A percentile compares a stretch with the other conserved stretches of the same genome.
Evolutionary conservation across 2,888 invertebrate species (phyloP).

Genomic region (Dasysyrphus tricinctus): DNA sequence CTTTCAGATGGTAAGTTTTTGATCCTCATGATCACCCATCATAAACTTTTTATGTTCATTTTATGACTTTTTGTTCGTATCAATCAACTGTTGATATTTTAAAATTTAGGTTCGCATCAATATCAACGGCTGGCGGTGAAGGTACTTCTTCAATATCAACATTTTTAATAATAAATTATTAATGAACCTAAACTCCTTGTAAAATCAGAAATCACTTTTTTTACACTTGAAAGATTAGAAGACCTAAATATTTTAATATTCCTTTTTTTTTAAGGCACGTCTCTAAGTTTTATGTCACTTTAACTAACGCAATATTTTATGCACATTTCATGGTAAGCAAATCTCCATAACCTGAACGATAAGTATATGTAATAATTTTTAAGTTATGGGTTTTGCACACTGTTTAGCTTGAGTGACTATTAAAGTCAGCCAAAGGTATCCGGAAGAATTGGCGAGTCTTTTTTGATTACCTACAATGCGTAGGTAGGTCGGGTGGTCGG

Average conservation of each 20-base stretch:
- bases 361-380: conserved; percentile 1
- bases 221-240: neutral
- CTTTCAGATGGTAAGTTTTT: neutral
- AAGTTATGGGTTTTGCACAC: conserved; percentile 9
- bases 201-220: neutral
- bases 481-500: neutral
- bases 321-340: conserved; percentile 6
- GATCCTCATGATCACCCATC: neutral
- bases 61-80: neutral
- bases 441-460: conserved; percentile 12
- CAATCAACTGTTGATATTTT: neutral
- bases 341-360: conserved; percentile 13
- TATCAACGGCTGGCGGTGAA: no score
- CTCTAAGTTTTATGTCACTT: conserved; percentile 9
- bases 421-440: conserved; percentile 13
- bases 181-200: neutral
- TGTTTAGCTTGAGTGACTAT: conserved; percentile 19
- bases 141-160: neutral
- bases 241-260: neutral
- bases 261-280: neutral
- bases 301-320: conserved; percentile 7
- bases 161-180: neutral
- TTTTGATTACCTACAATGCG: neutral
- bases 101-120: neutral
- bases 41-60: neutral